phyloP scores from a whole-genome alignment of 1,140 invertebrate species.

The Trachymyrmex septentrionalis region DNA sequence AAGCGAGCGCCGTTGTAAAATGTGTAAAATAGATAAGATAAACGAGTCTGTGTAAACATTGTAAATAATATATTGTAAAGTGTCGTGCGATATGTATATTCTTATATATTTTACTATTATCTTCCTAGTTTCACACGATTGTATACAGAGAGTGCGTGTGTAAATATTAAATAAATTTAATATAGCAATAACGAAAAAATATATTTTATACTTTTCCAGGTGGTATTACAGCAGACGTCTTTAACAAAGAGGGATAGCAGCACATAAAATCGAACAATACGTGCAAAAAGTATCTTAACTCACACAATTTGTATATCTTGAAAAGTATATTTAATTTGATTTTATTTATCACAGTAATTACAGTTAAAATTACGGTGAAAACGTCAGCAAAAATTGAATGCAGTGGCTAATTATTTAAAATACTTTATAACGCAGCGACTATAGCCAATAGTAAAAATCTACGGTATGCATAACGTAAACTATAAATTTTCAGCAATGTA shows the following conservation, averaged over 20 bases:
- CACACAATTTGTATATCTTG: not conserved
- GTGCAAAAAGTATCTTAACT: not conserved
- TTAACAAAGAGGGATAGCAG: not conserved
- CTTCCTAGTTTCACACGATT: slow-evolving; percentile 64
- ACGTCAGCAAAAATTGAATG: slow-evolving; percentile 1
- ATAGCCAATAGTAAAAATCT: not conserved
- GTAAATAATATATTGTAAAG: slow-evolving; percentile 86
- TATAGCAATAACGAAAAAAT: slow-evolving; percentile 57
- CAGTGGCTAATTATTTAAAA: slow-evolving; percentile 32
- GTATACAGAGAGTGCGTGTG: slow-evolving; percentile 73
- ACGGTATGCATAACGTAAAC: too few species aligned
- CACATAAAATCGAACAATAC: not conserved
- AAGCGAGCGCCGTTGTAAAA: slow-evolving; percentile 79
- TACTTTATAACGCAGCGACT: not conserved
- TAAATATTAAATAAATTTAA: slow-evolving; percentile 78
- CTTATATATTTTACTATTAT: slow-evolving; percentile 72
- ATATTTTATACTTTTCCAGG: not conserved
- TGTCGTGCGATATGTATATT: slow-evolving; percentile 82
- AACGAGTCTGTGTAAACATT: slow-evolving; percentile 84
- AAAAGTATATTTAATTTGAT: slow-evolving; percentile 33
- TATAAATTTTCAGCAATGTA: too few species aligned
- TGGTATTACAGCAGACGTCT: not conserved
- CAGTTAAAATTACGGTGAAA: slow-evolving; percentile 28
- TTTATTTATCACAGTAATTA: slow-evolving; percentile 56
- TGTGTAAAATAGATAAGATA: slow-evolving; percentile 81